A percentile compares a stretch with the other conserved stretches of the same genome.
phyloP scores from a whole-genome alignment of 2,888 invertebrate genomes.

The Clistopyga incitator region DNA sequence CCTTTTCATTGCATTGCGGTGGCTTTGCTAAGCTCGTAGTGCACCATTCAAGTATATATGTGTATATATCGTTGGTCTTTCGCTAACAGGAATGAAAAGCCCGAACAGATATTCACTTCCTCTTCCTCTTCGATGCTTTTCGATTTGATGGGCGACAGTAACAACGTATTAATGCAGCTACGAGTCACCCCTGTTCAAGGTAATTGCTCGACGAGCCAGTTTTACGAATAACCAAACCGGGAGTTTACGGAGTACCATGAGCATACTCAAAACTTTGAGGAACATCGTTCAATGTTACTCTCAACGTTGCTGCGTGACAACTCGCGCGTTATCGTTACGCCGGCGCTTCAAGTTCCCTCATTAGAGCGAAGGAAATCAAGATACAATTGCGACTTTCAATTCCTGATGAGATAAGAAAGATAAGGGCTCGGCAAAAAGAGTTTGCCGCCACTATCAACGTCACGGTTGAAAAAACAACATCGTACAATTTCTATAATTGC shows the following conservation, averaged over 20 bases:
- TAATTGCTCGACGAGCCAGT: conserved; percentile 14
- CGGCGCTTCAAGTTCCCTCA: not conserved
- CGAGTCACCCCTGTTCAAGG: not conserved
- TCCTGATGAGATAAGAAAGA: too few species aligned
- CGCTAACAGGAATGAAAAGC: conserved; percentile 17
- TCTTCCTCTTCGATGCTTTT: conserved; percentile 11
- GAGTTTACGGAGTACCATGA: not conserved
- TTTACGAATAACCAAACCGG: conserved; percentile 4
- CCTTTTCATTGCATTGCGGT: conserved; percentile 28
- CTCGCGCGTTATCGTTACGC: not conserved
- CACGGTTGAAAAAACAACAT: too few species aligned
- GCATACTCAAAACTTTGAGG: not conserved
- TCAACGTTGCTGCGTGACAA: not conserved
- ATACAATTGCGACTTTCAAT: too few species aligned
- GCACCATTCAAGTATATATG: not conserved
- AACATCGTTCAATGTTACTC: not conserved
- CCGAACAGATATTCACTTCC: conserved; percentile 1
- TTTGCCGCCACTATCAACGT: too few species aligned
- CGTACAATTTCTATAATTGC: too few species aligned
- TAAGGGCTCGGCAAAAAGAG: too few species aligned
- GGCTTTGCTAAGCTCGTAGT: not conserved
- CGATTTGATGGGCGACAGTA: conserved; percentile 2
- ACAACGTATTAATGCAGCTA: conserved; percentile 6
- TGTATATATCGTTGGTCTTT: not conserved
- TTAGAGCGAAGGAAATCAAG: not conserved